Percentiles rank a stretch among this genome's conserved stretches.
These are phyloP conservation scores for Chymomyza fuscimana DNA, from an alignment of 2,888 invertebrate genomes.

Conservation along the genomic window DNA sequence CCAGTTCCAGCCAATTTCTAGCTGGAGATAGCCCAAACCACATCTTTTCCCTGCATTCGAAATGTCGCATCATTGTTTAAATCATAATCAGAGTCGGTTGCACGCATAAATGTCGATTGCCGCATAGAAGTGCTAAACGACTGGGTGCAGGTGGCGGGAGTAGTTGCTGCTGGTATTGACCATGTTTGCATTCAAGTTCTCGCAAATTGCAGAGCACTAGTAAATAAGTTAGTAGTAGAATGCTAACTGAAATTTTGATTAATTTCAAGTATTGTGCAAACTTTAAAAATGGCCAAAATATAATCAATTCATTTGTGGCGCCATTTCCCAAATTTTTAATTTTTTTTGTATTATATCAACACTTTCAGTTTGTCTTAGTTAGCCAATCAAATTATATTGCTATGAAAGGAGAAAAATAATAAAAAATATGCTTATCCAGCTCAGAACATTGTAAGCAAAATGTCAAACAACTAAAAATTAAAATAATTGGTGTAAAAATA, in stretches of 20 bases:
- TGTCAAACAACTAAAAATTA: too few relatives aligned
- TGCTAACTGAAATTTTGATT: conserved; percentile 44
- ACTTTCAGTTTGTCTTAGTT: too few relatives aligned
- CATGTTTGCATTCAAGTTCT: conserved; percentile 56
- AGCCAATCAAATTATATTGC: too few relatives aligned
- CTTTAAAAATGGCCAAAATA: conserved; percentile 35
- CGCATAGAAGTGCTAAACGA: neutral
- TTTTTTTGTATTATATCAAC: too few relatives aligned
- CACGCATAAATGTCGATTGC: conserved; percentile 34
- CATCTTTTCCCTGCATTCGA: conserved; percentile 25
- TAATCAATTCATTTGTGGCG: too few relatives aligned
- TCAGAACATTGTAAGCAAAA: too few relatives aligned
- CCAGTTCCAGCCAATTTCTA: too few relatives aligned
- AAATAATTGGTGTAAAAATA: too few relatives aligned
- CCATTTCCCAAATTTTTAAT: neutral
- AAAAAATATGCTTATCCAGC: too few relatives aligned
- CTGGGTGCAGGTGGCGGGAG: too few relatives aligned
- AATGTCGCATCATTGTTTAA: conserved; percentile 43
- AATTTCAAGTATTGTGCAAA: conserved; percentile 65
- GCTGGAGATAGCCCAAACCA: neutral
- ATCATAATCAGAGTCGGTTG: conserved; percentile 53
- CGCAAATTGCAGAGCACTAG: conserved; percentile 38
- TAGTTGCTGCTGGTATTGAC: conserved; percentile 19
- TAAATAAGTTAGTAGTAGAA: too few relatives aligned
- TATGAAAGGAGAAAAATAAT: too few relatives aligned